These are phyloP conservation scores for Phycodurus eques DNA, from an alignment of 2,113 vertebrate species.

Conservation along the genomic window DNA sequence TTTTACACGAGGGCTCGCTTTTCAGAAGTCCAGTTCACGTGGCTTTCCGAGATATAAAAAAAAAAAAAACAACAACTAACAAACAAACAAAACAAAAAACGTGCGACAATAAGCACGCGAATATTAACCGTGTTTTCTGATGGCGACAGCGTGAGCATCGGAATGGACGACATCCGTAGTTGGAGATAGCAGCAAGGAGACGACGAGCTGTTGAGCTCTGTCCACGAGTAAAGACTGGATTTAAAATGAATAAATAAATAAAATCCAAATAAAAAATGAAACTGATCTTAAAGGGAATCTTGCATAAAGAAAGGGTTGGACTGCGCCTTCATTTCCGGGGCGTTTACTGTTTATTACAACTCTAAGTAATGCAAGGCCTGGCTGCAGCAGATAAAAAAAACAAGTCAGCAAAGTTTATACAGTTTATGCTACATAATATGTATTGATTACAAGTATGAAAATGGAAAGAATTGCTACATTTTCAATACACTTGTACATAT, in stretches of 20 bases:
- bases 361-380: slow-evolving; percentile 69
- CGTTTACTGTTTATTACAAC: slow-evolving; percentile 60
- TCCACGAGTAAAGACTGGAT: slow-evolving; percentile 75
- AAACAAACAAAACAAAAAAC: no score
- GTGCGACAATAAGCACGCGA: slow-evolving; percentile 59
- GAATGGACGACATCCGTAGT: slow-evolving; percentile 70
- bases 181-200: slow-evolving; percentile 77
- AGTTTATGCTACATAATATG: slow-evolving; percentile 81
- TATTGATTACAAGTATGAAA: slow-evolving; percentile 81
- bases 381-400: slow-evolving; percentile 75
- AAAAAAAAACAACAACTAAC: background rate
- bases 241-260: no score
- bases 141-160: slow-evolving; percentile 55
- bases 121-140: slow-evolving; percentile 52
- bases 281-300: slow-evolving; percentile 76
- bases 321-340: slow-evolving; percentile 65
- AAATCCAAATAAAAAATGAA: slow-evolving; percentile 55
- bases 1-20: slow-evolving; percentile 68
- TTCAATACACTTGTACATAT: slow-evolving; percentile 79
- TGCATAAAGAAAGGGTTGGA: slow-evolving; percentile 76
- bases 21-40: slow-evolving; percentile 61
- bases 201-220: slow-evolving; percentile 62
- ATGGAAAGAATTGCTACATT: slow-evolving; percentile 81
- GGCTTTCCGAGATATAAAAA: slow-evolving; percentile 54
- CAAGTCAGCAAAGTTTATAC: slow-evolving; percentile 75